phyloP scores from a whole-genome alignment of 2,113 vertebrate species.

The Sceloporus undulatus region DNA sequence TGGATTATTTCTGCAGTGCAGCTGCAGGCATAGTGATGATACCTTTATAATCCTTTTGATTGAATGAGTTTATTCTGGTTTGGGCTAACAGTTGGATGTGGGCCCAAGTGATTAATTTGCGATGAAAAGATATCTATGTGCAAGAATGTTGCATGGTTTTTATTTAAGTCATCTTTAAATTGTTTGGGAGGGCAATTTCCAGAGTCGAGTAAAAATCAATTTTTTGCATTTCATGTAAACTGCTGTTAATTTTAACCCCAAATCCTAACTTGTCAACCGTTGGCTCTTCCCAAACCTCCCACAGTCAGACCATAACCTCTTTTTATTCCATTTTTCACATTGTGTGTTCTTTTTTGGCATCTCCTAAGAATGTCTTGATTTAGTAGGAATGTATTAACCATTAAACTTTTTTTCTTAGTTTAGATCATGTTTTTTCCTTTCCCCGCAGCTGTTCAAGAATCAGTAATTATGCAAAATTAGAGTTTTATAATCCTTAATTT shows the following conservation, averaged over 20 bases:
- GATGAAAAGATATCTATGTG: no score
- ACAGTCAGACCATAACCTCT: no score
- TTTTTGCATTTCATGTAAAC: constrained; percentile 52
- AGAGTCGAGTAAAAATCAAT: constrained; percentile 3
- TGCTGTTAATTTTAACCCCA: constrained; percentile 71
- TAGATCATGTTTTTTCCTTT: background rate
- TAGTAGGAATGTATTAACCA: background rate
- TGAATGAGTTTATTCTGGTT: no score
- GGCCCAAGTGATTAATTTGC: no score
- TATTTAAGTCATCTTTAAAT: no score
- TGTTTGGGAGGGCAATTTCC: background rate
- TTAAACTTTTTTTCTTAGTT: background rate
- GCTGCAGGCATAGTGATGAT: no score
- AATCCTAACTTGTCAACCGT: background rate
- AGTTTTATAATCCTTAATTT: background rate
- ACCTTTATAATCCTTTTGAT: no score
- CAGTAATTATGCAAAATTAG: background rate
- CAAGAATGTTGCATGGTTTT: no score
- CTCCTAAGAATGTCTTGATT: background rate
- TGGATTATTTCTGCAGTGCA: no score
- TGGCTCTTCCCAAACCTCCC: no score
- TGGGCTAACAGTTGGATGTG: no score
- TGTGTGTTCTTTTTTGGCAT: background rate
- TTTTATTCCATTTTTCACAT: background rate
- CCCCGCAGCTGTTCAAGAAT: background rate